Base-by-base conservation (phyloP, 2,797 vertebrate species). In the Otolemur crassicaudatus region DNA sequence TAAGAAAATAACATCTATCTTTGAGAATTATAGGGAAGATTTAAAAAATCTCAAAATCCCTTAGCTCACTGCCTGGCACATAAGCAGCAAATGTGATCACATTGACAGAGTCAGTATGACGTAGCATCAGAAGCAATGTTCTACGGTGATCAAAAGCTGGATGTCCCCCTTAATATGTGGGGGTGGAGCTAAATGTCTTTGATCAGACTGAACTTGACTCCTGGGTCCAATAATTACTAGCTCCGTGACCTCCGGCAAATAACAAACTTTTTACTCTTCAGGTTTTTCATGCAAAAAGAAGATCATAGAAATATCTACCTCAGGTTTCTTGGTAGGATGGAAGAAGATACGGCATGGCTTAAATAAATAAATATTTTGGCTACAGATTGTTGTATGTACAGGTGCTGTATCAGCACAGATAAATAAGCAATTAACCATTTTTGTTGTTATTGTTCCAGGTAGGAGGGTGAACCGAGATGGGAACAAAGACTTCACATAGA, bases 271-370 rank as follows among this genome's bases (percentile, higher is more conserved):
- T 13, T 95, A 58, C 58, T 37, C 76, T 84, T 92, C 34, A 58
- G 60, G 87, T 69, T 76, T 73, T 94, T 90, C 80, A 56, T 94
- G 20, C 87, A 65, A 92, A 92, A 77, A 8, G 3, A 81, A 72
- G 56, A 34, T 86, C 86, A 72, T 60, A 73, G 34, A 92, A 87
- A 76, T 87, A 34, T 7, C 17, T 25, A 70, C 20, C 31, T 86
- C 58, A 84, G 83, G 10, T 63, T 90, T 95, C 20, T 49, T 61
- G 25, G 12, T 43, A 82, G 25, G 5, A 27, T 49, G 43, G 53
- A 70, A 91, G 37, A 25, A 90, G 37, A 76, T 56, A 56, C 69
- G 34, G 43, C 10, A 67, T 25, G 22, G 25, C 49, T 53, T 53
- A 53, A 53, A 20, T 80, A 83, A 63, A 27, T 31, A 63, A 77